Percentiles rank a stretch among this genome's conserved stretches.
Conservation (phyloP, 2,888 invertebrate genomes). For the Hecatera dysodea region DNA sequence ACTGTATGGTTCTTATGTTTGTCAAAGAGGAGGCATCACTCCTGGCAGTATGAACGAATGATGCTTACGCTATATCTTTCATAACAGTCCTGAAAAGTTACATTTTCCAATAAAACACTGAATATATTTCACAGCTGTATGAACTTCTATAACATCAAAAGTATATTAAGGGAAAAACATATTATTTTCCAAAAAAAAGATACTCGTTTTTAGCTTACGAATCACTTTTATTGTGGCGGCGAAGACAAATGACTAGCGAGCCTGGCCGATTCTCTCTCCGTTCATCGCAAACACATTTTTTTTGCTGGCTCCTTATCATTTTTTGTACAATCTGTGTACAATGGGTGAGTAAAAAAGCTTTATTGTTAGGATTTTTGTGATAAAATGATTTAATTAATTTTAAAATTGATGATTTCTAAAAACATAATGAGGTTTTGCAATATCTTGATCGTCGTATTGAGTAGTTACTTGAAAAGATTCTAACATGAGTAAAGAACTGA, state of each 20-base stretch:
- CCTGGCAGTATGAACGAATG: too few relatives aligned
- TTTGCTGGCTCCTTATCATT: conserved; percentile 59
- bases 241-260: conserved; percentile 71
- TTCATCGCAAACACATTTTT: conserved; percentile 65
- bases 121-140: conserved; percentile 35
- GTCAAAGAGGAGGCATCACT: too few relatives aligned
- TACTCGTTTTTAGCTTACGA: conserved; percentile 64
- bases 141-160: conserved; percentile 38
- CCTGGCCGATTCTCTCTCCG: conserved; percentile 63
- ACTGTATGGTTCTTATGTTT: too few relatives aligned
- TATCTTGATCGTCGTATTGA: not conserved
- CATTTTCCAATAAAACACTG: not conserved
- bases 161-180: conserved; percentile 53
- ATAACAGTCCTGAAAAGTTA: not conserved
- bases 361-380: conserved; percentile 23
- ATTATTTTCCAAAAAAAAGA: conserved; percentile 59
- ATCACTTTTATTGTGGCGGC: conserved; percentile 67
- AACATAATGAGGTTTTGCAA: not conserved
- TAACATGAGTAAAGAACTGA: too few relatives aligned
- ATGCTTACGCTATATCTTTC: not conserved
- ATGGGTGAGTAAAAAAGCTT: conserved; percentile 45
- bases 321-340: conserved; percentile 57
- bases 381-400: conserved; percentile 33
- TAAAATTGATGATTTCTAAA: not conserved
- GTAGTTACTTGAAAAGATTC: not conserved